Conservation (phyloP, 2,113 vertebrate genomes). For the Cichladusa arquata region DNA sequence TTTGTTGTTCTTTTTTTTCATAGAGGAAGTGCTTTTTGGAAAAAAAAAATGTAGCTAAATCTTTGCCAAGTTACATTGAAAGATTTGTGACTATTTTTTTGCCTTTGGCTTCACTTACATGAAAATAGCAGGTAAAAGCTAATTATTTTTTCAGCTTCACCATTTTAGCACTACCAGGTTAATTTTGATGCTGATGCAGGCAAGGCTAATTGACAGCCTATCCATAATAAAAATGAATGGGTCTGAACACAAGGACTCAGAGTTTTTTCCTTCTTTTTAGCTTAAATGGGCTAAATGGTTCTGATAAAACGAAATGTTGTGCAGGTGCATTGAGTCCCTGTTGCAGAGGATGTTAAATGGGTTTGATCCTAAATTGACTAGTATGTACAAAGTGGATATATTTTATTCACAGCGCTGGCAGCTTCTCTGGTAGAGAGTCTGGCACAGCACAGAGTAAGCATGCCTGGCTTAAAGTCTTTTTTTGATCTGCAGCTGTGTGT, state of each 20-base stretch:
- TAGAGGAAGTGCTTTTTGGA: neutral
- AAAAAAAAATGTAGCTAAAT: neutral
- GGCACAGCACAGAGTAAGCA: neutral
- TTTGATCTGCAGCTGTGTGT: slow-evolving; percentile 36
- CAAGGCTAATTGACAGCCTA: neutral
- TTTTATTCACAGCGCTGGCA: slow-evolving; percentile 32
- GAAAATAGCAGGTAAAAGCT: slow-evolving; percentile 4
- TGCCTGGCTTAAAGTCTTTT: slow-evolving; percentile 1
- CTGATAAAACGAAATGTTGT: slow-evolving; percentile 21
- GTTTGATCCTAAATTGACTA: slow-evolving; percentile 48
- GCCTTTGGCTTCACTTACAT: neutral
- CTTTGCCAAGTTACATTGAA: neutral
- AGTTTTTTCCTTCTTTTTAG: neutral
- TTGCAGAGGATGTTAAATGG: neutral
- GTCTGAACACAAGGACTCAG: neutral
- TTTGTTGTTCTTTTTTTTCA: neutral
- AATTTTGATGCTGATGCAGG: slow-evolving; percentile 5
- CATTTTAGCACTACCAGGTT: slow-evolving; percentile 13
- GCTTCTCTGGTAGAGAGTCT: slow-evolving; percentile 15
- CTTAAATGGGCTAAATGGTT: neutral
- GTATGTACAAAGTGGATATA: slow-evolving; percentile 23
- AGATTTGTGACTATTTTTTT: neutral
- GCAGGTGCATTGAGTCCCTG: slow-evolving; percentile 12
- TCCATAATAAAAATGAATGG: neutral
- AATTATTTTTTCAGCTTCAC: neutral